Evolutionary conservation across 2,797 vertebrate genomes (phyloP).

Genomic region (Babyrousa celebensis): DNA sequence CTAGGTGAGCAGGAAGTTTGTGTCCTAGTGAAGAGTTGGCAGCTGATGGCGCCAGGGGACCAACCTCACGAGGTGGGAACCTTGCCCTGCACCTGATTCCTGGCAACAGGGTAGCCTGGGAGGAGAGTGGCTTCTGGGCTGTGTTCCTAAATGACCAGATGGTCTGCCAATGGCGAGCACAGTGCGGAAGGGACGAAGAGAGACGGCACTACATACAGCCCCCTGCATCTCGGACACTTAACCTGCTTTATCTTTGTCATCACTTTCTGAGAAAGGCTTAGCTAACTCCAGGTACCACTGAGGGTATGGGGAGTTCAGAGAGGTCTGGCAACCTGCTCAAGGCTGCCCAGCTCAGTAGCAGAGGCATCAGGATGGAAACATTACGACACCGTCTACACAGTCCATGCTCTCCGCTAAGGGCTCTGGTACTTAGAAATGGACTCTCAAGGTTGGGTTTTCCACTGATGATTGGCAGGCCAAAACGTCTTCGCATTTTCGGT

Average conservation of each 20-base stretch:
- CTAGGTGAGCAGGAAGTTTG: accelerated
- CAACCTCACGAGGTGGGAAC: background rate
- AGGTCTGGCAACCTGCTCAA: background rate
- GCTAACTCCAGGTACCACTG: background rate
- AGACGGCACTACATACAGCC: accelerated
- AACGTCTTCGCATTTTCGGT: background rate
- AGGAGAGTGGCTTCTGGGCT: background rate
- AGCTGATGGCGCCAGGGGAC: background rate
- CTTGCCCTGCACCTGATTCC: background rate
- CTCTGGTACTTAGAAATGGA: background rate
- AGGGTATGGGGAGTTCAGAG: background rate
- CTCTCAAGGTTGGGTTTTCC: accelerated
- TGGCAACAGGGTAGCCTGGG: accelerated
- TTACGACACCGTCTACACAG: background rate
- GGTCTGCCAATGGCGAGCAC: accelerated
- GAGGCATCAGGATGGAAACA: background rate
- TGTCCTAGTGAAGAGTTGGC: background rate
- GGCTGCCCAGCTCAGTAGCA: background rate
- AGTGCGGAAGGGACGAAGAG: background rate
- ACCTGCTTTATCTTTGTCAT: no score
- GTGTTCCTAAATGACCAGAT: background rate
- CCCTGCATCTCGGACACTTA: background rate
- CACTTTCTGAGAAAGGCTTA: background rate
- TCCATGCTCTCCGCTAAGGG: background rate
- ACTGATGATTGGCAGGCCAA: background rate